Base-by-base conservation (phyloP, 2,113 vertebrate genomes). In the Neopipo cinnamomea region DNA sequence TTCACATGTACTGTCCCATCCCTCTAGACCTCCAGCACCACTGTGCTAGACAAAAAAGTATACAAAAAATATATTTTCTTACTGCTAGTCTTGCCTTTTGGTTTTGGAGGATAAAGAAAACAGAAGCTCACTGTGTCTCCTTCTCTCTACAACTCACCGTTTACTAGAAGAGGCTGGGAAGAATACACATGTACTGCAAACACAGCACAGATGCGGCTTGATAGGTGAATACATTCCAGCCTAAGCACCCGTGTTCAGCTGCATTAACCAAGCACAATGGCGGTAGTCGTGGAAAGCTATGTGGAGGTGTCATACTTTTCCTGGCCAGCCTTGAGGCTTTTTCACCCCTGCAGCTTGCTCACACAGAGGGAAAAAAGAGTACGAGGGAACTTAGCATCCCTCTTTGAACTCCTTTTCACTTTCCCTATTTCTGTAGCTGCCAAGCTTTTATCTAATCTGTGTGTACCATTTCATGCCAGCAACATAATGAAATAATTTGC, bases 401-500 rank as follows among this genome's bases (percentile, higher is more conserved):
- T 87, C 73, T 81, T 85, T 31, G 21, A 88, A 74, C 33, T 75
- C 61, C n/a, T 56, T 80, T 90, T 81, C 1, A 1, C 61, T 75
- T 85, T 85, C 37, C 41, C 46, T 41, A 17, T 77, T 81, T 75
- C 76, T 71, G 62, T 47, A 61, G 79, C 79, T 96, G 92, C 93
- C 91, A 93, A 91, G 88, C 33, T 92, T 91, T 91, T 77, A 86
- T 61, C 70, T 2, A 2, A 61, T 81, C 85, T 35, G 14, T 20
- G 23, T 52, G 55, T 68, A 35, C 50, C 67, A 95, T 58, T 93
- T 91, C 59, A 55, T 90, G 88, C 88, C 93, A 95, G 70, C 10
- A 0, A 86, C 83, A 81, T 93, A 96, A 95, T 92, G 72, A 90
- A 86, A 78, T 86, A 77, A 95, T 96, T 89, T 88, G 52, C 52